These are phyloP conservation scores for Triops longicaudatus DNA, from an alignment of 1,140 invertebrate species.

Conservation along the genomic window DNA sequence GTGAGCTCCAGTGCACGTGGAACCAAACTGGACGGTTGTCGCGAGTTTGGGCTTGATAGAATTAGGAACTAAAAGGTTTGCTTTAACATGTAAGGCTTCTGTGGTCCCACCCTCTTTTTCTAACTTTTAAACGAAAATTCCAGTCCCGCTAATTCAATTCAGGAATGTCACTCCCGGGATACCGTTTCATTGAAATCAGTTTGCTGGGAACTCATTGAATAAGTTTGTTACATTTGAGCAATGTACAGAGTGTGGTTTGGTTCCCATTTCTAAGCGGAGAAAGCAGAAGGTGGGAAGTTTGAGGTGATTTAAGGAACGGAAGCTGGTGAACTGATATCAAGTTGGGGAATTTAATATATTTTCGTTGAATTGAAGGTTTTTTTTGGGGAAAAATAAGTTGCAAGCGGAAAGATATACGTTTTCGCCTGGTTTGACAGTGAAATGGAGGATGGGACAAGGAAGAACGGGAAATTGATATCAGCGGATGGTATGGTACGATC, in stretches of 20 bases:
- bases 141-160: not conserved
- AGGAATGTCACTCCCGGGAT: not conserved
- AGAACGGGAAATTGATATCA: slow-evolving; percentile 7
- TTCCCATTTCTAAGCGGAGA: too few relatives aligned
- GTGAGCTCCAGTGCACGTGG: not conserved
- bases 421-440: not conserved
- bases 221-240: too few relatives aligned
- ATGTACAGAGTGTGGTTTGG: too few relatives aligned
- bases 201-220: not conserved
- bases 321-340: too few relatives aligned
- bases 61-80: not conserved
- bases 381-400: not conserved
- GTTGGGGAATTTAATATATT: too few relatives aligned
- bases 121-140: not conserved
- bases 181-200: not conserved
- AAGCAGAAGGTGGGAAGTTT: too few relatives aligned
- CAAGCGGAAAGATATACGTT: not conserved
- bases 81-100: not conserved
- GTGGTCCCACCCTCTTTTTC: not conserved
- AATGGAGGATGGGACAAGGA: not conserved
- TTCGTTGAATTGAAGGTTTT: too few relatives aligned
- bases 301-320: too few relatives aligned
- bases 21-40: not conserved
- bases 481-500: not conserved
- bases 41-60: too few relatives aligned